A percentile compares a stretch with the other conserved stretches of the same genome.
phyloP scores from a whole-genome alignment of 1,140 invertebrate genomes.

The Drosophila nikananu region DNA sequence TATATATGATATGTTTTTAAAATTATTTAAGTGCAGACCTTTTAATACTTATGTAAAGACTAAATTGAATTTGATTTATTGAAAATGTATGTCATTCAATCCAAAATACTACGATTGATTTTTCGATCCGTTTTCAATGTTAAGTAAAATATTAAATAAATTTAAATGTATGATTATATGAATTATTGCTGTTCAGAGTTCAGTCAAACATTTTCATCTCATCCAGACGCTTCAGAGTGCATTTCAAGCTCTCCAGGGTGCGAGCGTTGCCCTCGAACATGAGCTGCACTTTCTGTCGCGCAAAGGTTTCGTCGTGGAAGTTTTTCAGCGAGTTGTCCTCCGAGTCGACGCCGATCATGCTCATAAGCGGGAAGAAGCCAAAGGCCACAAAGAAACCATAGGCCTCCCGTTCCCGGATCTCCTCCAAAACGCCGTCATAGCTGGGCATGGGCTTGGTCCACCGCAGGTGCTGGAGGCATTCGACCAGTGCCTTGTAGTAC shows the following conservation, averaged over 20 bases:
- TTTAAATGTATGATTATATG: not conserved
- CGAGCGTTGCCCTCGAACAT: conserved; percentile 77
- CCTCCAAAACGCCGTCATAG: conserved; percentile 65
- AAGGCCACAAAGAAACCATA: conserved; percentile 81
- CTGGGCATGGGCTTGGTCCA: conserved; percentile 84
- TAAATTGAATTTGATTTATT: not conserved
- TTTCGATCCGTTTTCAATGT: too few species aligned
- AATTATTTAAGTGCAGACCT: too few species aligned
- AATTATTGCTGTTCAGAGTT: not conserved
- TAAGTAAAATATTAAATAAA: not conserved
- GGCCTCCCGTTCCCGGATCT: conserved; percentile 72
- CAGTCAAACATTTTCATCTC: conserved; percentile 74
- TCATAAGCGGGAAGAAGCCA: conserved; percentile 79
- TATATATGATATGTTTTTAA: too few species aligned
- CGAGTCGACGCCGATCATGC: conserved; percentile 76
- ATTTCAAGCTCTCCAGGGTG: conserved; percentile 72
- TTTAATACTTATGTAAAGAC: too few species aligned
- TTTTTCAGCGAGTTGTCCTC: conserved; percentile 79
- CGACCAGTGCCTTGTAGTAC: conserved; percentile 69
- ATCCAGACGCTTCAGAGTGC: conserved; percentile 68
- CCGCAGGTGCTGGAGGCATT: conserved; percentile 77
- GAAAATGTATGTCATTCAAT: not conserved
- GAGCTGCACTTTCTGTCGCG: conserved; percentile 72
- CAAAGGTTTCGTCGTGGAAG: conserved; percentile 74
- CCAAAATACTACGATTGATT: too few species aligned